Conservation (phyloP, 1,140 invertebrate species). For the Trichonephila clavipes region DNA sequence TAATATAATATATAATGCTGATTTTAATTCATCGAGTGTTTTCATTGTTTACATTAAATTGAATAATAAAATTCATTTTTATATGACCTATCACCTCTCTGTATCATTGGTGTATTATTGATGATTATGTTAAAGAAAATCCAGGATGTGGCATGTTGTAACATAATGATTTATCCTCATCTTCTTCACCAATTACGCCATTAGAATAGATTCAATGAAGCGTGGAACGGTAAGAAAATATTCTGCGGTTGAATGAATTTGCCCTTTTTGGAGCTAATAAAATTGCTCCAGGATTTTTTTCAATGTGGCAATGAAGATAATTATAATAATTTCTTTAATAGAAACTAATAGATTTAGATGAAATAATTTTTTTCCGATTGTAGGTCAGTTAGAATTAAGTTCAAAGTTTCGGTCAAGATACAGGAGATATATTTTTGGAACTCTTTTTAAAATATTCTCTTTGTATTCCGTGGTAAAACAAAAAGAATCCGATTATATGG, state of each 20-base stretch:
- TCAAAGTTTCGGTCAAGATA: background rate
- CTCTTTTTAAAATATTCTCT: too few relatives aligned
- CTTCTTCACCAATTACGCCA: background rate
- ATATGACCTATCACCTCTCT: background rate
- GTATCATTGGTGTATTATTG: background rate
- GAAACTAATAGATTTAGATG: background rate
- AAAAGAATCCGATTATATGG: background rate
- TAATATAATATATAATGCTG: too few relatives aligned
- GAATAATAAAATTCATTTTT: background rate
- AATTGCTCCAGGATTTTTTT: conserved; percentile 12
- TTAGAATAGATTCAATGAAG: background rate
- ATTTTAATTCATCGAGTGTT: too few relatives aligned
- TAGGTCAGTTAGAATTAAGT: conserved; percentile 3
- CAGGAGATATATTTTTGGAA: too few relatives aligned
- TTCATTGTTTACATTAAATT: too few relatives aligned
- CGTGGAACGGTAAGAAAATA: background rate
- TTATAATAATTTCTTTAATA: background rate
- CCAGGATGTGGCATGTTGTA: conserved; percentile 1
- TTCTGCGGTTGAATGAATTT: background rate
- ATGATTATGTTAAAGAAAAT: background rate
- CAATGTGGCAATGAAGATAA: background rate
- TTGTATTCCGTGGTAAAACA: background rate
- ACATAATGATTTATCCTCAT: background rate
- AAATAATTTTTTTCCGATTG: background rate
- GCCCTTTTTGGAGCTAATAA: conserved; percentile 15